A percentile compares a stretch with the other conserved stretches of the same genome.
phyloP scores from a whole-genome alignment of 2,888 invertebrate species.

The Sesamia inferens region DNA sequence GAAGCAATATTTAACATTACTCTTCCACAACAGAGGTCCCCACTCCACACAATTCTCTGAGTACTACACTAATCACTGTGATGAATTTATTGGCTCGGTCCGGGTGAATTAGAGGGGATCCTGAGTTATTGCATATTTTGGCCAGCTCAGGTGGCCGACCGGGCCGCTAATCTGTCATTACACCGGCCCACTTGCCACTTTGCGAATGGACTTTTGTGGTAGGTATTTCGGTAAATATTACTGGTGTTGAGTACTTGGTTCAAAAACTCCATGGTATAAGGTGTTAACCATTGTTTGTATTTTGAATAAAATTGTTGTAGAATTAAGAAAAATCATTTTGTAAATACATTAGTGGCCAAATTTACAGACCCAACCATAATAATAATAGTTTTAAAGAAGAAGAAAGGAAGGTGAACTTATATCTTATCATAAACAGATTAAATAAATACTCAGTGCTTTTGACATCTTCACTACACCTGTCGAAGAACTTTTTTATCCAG shows the following conservation, averaged over 20 bases:
- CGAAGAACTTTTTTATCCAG: not conserved
- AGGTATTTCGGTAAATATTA: not conserved
- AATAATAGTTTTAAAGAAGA: not conserved
- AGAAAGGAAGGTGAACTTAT: not conserved
- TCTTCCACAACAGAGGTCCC: constrained; percentile 23
- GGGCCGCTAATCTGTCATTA: constrained; percentile 85
- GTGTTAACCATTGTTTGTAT: not conserved
- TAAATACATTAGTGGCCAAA: not conserved
- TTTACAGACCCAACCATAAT: not conserved
- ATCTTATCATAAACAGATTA: constrained; percentile 11
- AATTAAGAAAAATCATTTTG: not conserved
- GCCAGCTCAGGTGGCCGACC: constrained; percentile 81
- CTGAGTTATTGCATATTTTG: constrained; percentile 84
- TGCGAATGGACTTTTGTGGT: constrained; percentile 70
- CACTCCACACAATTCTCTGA: constrained; percentile 60
- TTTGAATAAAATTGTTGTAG: not conserved
- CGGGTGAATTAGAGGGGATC: constrained; percentile 78
- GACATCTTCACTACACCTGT: not conserved
- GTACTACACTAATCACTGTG: constrained; percentile 81
- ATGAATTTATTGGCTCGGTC: constrained; percentile 87
- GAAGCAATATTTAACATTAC: constrained; percentile 10
- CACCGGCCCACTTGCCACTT: constrained; percentile 74
- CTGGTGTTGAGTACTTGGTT: not conserved
- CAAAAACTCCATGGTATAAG: not conserved
- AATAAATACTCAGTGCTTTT: not conserved